Conservation (phyloP, 2,113 vertebrate genomes). For the Ciconia stormi region DNA sequence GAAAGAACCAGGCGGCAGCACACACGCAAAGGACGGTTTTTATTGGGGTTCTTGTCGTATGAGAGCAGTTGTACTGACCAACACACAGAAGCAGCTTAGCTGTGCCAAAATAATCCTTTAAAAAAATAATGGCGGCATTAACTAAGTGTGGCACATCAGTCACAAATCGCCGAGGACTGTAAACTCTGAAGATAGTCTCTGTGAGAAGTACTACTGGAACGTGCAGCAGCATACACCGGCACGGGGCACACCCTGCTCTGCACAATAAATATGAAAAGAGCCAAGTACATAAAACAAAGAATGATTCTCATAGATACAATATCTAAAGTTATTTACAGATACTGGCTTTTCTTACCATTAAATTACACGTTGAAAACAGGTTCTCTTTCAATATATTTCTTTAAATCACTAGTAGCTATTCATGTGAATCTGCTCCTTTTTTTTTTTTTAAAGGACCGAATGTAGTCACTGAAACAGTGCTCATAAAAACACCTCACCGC, state of each 20-base stretch:
- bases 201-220: not conserved
- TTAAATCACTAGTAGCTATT: not conserved
- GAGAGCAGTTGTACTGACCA: conserved; percentile 78
- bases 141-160: conserved; percentile 56
- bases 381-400: conserved; percentile 22
- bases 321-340: conserved; percentile 85
- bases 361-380: conserved; percentile 41
- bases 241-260: conserved; percentile 16
- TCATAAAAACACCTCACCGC: not conserved
- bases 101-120: conserved; percentile 65
- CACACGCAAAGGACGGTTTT: conserved; percentile 82
- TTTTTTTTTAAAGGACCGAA: not conserved
- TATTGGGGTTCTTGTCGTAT: conserved; percentile 82
- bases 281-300: conserved; percentile 75
- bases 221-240: conserved; percentile 9
- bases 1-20: not conserved
- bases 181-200: conserved; percentile 47
- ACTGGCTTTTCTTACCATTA: conserved; percentile 50
- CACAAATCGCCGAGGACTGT: conserved; percentile 45
- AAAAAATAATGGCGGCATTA: conserved; percentile 64
- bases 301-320: conserved; percentile 76
- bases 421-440: not conserved
- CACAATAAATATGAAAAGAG: conserved; percentile 81
- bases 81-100: conserved; percentile 79
- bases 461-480: not conserved